phyloP scores from a whole-genome alignment of 2,888 invertebrate species.

The Clunio marinus region DNA sequence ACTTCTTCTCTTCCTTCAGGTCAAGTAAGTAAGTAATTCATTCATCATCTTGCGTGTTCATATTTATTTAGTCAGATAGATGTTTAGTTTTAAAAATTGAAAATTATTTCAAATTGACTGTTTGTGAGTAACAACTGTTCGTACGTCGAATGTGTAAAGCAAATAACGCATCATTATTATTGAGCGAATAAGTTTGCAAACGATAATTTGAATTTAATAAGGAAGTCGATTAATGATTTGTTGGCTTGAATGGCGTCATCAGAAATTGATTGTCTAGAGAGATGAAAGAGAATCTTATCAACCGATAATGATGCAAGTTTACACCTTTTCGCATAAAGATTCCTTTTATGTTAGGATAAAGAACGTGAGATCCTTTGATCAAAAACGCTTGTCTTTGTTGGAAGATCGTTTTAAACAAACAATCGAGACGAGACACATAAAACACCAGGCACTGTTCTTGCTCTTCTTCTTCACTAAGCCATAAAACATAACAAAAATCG shows the following conservation, averaged over 20 bases:
- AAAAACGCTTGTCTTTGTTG: neutral
- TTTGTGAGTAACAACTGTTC: no score
- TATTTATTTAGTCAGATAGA: neutral
- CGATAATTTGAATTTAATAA: constrained; percentile 25
- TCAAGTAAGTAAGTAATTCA: neutral
- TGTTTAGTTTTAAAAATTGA: no score
- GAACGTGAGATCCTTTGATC: neutral
- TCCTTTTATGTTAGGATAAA: no score
- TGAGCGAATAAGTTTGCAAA: neutral
- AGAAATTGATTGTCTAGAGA: neutral
- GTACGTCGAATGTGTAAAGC: constrained; percentile 24
- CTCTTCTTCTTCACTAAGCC: constrained; percentile 15
- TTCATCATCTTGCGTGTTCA: neutral
- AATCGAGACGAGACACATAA: constrained; percentile 23
- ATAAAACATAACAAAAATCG: constrained; percentile 28
- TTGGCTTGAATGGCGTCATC: constrained; percentile 15
- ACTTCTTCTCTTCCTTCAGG: no score
- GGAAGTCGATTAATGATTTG: constrained; percentile 15
- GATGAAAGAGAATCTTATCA: neutral
- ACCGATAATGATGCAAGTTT: constrained; percentile 10
- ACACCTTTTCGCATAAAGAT: constrained; percentile 26
- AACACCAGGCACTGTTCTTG: neutral
- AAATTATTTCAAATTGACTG: neutral
- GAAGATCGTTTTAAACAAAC: constrained; percentile 24
- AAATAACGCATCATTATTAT: constrained; percentile 20